Percentiles rank a stretch among this genome's conserved stretches.
Evolutionary conservation across 1,140 invertebrate genomes (phyloP).

Genomic region (Wasmannia auropunctata): DNA sequence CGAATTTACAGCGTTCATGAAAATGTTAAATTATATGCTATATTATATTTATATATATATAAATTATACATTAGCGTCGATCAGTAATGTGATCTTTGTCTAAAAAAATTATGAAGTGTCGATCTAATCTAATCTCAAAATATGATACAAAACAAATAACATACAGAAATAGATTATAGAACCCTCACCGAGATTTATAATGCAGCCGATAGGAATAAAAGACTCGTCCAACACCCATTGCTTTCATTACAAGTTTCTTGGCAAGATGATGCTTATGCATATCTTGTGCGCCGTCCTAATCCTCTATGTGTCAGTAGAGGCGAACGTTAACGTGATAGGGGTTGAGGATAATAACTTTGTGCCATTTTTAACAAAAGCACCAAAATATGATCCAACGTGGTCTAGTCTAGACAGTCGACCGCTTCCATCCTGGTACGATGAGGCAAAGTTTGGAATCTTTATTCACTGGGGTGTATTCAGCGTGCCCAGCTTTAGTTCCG

Average conservation of each 20-base stretch:
- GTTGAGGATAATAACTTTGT: not conserved
- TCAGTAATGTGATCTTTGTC: not conserved
- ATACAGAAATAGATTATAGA: not conserved
- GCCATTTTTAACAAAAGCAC: not conserved
- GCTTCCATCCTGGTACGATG: constrained; percentile 95
- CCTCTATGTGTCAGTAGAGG: not conserved
- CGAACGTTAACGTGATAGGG: constrained; percentile 17
- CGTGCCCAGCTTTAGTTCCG: constrained; percentile 93
- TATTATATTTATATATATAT: too few species aligned
- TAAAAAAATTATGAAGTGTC: not conserved
- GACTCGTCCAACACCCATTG: not conserved
- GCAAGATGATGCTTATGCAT: constrained; percentile 1
- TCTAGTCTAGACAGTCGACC: constrained; percentile 93
- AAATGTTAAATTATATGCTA: not conserved
- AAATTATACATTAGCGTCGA: not conserved
- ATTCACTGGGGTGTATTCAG: constrained; percentile 97
- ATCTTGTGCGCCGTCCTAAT: not conserved
- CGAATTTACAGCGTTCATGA: not conserved
- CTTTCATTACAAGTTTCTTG: constrained; percentile 2
- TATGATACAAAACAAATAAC: not conserved
- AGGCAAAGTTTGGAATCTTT: constrained; percentile 96
- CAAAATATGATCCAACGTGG: constrained; percentile 90
- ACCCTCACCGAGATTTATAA: not conserved
- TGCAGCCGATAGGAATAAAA: not conserved
- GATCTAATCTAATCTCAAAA: constrained; percentile 48